Base-by-base conservation (phyloP, 2,888 invertebrate species). In the Rosalia funebris region DNA sequence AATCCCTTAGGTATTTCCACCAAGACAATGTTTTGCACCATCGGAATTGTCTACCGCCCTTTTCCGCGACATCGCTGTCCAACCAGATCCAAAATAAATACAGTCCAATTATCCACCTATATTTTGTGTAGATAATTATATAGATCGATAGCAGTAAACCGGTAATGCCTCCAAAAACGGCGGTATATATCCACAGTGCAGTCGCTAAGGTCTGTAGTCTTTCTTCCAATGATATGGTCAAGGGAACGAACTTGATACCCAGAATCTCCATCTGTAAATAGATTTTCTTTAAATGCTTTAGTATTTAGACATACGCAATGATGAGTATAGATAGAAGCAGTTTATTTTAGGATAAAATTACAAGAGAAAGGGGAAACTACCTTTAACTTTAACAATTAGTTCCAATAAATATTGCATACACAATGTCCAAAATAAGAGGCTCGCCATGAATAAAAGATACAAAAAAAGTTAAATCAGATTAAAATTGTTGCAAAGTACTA, bases 191-290 rank as follows among this genome's bases (percentile, higher is more conserved):
- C 88, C 91, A 95, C 42, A 85, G 82, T 0, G 87, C 86, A 10
- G 91, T 93, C 0, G 91, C 89, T 5, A 95, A 77, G 2, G 96
- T 96, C 80, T 97, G 93, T 9, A 96, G 82, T 1, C 97, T 88
- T 10, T 96, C 84, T 12, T 87, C 82, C 56, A 90, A 75, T 0
- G 97, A 95, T 5, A 95, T 84, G 68, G 87, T 83, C 32, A 91
- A 75, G 0, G 97, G 96, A 0, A 95, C 97, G 84, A 96, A 95
- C 82, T 94, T 86, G 67, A 96, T 86, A 16, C 93, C 94, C 12
- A 89, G 75, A 0, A 86, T 65, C 71, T 83, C 76, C 81, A 82
- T 82, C 62, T 66, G 55, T 19, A 61, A 54, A 25, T 5, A 25
- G 25, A 25, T 25, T 25, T 7, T 7, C n/a, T n/a, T n/a, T n/a